These are phyloP conservation scores for Laterallus jamaicensis DNA, from an alignment of 2,113 vertebrate genomes.

Conservation along the genomic window DNA sequence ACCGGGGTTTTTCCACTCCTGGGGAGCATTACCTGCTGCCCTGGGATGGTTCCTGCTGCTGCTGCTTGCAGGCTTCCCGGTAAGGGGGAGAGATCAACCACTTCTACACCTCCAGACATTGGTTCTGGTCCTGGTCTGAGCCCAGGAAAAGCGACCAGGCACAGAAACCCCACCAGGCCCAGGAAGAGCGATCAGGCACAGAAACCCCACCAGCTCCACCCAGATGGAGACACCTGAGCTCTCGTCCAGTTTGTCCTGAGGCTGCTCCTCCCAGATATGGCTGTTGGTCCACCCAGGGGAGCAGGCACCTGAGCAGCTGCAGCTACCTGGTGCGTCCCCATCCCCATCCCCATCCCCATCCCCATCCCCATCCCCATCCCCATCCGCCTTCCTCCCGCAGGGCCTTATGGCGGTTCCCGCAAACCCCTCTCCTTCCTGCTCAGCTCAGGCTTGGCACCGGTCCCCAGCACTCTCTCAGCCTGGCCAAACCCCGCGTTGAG, in stretches of 20 bases:
- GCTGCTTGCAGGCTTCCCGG: not conserved
- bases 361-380: not conserved
- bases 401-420: not conserved
- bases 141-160: not conserved
- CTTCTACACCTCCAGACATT: not conserved
- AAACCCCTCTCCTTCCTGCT: slow-evolving; percentile 50
- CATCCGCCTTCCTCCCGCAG: not conserved
- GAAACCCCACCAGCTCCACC: not conserved
- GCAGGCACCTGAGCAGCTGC: accelerated
- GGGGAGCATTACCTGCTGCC: not conserved
- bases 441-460: not conserved
- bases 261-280: not conserved
- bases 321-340: not conserved
- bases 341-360: not conserved
- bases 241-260: not conserved
- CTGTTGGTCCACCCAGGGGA: not conserved
- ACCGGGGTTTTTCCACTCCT: not conserved
- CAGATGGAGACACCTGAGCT: not conserved
- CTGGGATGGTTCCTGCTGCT: accelerated
- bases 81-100: not conserved
- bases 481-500: slow-evolving; percentile 22
- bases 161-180: not conserved
- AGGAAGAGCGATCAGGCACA: not conserved
- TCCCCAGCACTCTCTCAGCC: not conserved
- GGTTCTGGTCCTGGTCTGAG: not conserved